Evolutionary conservation across 1,140 invertebrate genomes (phyloP).

Genomic region (Microplitis mediator): DNA sequence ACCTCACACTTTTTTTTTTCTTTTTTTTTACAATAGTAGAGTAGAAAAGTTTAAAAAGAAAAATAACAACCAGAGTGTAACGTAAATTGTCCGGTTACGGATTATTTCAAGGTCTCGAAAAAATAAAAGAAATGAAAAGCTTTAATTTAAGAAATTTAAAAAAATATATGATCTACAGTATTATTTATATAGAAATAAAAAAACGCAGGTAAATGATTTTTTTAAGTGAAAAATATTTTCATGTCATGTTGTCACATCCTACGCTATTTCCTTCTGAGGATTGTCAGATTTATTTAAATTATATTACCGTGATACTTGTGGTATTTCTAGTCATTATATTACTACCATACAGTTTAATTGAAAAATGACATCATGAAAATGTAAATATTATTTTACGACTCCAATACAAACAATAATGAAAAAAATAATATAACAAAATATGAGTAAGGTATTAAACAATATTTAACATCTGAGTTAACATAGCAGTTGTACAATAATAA

Average conservation of each 20-base stretch:
- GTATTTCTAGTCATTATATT: background rate
- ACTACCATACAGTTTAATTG: background rate
- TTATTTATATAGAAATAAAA: background rate
- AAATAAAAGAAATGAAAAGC: too few species aligned
- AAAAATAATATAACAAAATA: background rate
- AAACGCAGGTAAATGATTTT: too few species aligned
- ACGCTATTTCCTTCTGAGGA: background rate
- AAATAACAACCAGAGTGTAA: background rate
- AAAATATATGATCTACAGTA: background rate
- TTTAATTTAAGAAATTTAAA: background rate
- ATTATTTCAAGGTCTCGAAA: conserved; percentile 6
- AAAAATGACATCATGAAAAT: background rate
- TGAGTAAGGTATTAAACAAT: background rate
- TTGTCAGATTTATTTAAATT: conserved; percentile 18
- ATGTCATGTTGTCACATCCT: background rate
- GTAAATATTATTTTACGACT: background rate
- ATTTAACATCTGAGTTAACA: background rate
- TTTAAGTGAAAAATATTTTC: background rate
- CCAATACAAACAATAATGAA: background rate
- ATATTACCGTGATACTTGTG: conserved; percentile 10
- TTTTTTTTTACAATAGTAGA: background rate
- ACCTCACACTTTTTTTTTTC: background rate
- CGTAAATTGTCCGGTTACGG: background rate
- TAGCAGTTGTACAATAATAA: too few species aligned
- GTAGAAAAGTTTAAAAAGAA: background rate